Evolutionary conservation across 2,797 vertebrate species (phyloP).

Genomic region (Argya squamiceps): DNA sequence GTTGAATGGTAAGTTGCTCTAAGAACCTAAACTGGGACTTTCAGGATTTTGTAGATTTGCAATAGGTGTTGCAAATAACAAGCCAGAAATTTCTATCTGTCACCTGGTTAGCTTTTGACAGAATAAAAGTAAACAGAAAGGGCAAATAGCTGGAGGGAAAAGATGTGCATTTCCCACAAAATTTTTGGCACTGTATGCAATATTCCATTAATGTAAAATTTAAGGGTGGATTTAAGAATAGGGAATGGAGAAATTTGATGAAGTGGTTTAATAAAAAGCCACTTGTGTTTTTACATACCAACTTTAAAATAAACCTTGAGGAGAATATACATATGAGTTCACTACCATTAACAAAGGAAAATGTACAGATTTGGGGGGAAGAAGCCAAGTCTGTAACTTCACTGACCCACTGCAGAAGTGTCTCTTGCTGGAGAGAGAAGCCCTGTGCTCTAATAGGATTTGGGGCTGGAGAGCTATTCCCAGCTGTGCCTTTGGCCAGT

Average conservation of each 20-base stretch:
- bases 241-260: background rate
- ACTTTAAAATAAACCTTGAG: background rate
- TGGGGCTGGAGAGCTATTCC: background rate
- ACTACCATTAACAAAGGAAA: background rate
- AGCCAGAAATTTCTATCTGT: background rate
- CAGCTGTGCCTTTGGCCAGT: background rate
- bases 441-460: background rate
- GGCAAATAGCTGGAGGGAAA: background rate
- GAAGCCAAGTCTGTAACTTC: background rate
- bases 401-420: background rate
- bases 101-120: background rate
- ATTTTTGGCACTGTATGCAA: background rate
- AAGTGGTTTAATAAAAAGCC: background rate
- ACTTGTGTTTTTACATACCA: background rate
- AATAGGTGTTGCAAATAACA: background rate
- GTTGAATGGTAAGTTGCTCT: slow-evolving; percentile 81
- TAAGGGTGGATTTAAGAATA: background rate
- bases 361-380: background rate
- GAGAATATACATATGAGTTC: background rate
- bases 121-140: background rate
- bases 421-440: background rate
- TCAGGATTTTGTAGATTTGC: background rate
- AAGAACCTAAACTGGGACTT: background rate
- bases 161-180: background rate
- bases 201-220: background rate